Percentiles rank a stretch among this genome's conserved stretches.
These are phyloP conservation scores for Archocentrus centrarchus DNA, from an alignment of 2,113 vertebrate genomes.

Conservation along the genomic window DNA sequence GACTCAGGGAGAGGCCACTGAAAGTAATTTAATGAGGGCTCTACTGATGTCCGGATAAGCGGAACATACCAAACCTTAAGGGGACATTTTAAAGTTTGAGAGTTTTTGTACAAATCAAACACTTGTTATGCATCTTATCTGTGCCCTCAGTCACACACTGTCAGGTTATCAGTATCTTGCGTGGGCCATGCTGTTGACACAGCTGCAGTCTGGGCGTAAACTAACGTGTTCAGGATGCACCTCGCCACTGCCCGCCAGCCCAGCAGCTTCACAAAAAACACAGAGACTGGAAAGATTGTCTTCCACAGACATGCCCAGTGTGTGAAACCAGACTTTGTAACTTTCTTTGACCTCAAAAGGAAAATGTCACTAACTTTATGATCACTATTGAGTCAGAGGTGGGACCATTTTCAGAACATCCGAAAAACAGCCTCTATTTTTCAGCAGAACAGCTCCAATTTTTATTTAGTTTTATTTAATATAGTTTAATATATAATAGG, in stretches of 20 bases:
- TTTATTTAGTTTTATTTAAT: too few species aligned
- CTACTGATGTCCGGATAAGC: background rate
- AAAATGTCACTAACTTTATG: background rate
- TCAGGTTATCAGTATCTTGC: slow-evolving; percentile 34
- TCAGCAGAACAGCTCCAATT: background rate
- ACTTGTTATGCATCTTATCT: slow-evolving; percentile 14
- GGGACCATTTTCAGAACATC: background rate
- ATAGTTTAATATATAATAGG: too few species aligned
- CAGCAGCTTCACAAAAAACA: slow-evolving; percentile 10
- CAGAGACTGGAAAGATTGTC: slow-evolving; percentile 42
- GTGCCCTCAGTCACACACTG: background rate
- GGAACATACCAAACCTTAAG: slow-evolving; percentile 18
- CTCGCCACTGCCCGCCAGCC: slow-evolving; percentile 15
- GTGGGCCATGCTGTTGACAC: slow-evolving; percentile 65
- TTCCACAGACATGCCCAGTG: background rate
- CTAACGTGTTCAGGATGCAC: slow-evolving; percentile 54
- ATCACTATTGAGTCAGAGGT: background rate
- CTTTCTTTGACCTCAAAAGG: slow-evolving; percentile 34
- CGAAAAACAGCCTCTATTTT: background rate
- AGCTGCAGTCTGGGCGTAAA: slow-evolving; percentile 69
- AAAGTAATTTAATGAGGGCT: slow-evolving; percentile 22
- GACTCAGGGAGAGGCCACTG: slow-evolving; percentile 7
- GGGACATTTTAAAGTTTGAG: background rate
- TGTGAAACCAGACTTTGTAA: slow-evolving; percentile 20
- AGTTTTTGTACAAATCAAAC: background rate